Percentiles rank a stretch among this genome's conserved stretches.
phyloP scores from a whole-genome alignment of 2,113 vertebrate species.

The Oryzias javanicus region DNA sequence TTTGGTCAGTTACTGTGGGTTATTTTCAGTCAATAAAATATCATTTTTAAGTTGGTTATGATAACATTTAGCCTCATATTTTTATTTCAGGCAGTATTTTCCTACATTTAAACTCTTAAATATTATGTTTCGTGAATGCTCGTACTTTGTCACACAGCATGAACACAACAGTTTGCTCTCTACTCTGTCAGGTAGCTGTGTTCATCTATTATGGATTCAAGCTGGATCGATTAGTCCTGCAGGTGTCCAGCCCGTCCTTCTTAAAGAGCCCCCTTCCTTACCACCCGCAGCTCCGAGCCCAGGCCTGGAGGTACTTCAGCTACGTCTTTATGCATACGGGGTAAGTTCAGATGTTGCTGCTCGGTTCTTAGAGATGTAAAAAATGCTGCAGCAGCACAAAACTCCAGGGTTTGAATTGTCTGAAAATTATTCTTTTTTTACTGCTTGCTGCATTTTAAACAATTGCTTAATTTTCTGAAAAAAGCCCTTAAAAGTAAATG shows the following conservation, averaged over 20 bases:
- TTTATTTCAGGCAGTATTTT: too few species aligned
- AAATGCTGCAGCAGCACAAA: background rate
- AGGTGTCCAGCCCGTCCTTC: conserved; percentile 90
- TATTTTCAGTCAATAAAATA: too few species aligned
- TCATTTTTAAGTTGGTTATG: too few species aligned
- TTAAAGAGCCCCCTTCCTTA: conserved; percentile 90
- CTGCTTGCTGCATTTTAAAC: too few species aligned
- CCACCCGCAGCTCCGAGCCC: conserved; percentile 89
- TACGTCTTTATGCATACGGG: conserved; percentile 98
- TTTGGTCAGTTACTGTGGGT: too few species aligned
- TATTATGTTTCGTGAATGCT: too few species aligned
- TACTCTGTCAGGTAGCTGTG: conserved; percentile 82
- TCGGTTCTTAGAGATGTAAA: too few species aligned
- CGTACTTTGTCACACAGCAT: too few species aligned
- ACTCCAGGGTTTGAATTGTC: background rate
- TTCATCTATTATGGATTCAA: conserved; percentile 92
- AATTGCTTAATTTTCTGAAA: too few species aligned
- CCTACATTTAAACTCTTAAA: too few species aligned
- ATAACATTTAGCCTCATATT: too few species aligned
- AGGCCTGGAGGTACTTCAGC: conserved; percentile 94
- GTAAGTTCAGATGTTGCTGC: conserved; percentile 75
- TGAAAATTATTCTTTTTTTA: background rate
- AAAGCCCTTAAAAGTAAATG: too few species aligned
- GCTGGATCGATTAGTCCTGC: conserved; percentile 89
- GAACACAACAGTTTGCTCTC: background rate